These are phyloP conservation scores for Stegodyphus dumicola DNA, from an alignment of 1,140 invertebrate species.

Conservation along the genomic window DNA sequence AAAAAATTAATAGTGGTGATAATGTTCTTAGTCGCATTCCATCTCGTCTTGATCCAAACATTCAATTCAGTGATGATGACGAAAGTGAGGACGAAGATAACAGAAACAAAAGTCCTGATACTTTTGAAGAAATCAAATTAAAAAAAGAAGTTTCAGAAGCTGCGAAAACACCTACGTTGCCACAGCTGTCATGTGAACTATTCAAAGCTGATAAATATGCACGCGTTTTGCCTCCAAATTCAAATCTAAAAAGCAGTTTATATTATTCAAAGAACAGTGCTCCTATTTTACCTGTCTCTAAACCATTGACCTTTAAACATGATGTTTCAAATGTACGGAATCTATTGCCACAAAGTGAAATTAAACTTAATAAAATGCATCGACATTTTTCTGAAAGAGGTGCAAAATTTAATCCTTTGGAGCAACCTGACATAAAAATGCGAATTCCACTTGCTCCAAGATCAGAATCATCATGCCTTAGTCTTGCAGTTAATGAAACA, in stretches of 20 bases:
- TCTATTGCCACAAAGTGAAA: conserved; percentile 26
- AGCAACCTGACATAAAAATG: neutral
- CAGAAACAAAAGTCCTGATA: neutral
- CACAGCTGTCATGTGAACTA: neutral
- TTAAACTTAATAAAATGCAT: neutral
- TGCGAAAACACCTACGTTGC: conserved; percentile 6
- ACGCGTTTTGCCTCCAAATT: neutral
- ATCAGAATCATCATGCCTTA: neutral
- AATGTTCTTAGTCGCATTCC: conserved; percentile 33
- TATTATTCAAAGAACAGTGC: neutral
- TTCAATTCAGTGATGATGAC: conserved; percentile 50
- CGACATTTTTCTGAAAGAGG: neutral
- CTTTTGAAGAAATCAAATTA: neutral
- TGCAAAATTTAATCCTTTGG: neutral
- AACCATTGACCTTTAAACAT: neutral
- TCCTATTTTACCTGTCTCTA: neutral
- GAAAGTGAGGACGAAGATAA: conserved; percentile 12
- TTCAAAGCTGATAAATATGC: neutral
- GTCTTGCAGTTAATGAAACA: neutral
- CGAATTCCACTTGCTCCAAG: neutral
- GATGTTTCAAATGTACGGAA: neutral
- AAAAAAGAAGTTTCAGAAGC: neutral
- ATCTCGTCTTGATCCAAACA: conserved; percentile 28
- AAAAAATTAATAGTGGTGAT: conserved; percentile 34
- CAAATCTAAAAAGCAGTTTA: neutral